phyloP scores from a whole-genome alignment of 2,113 vertebrate species.

The Pyrgilauda ruficollis region DNA sequence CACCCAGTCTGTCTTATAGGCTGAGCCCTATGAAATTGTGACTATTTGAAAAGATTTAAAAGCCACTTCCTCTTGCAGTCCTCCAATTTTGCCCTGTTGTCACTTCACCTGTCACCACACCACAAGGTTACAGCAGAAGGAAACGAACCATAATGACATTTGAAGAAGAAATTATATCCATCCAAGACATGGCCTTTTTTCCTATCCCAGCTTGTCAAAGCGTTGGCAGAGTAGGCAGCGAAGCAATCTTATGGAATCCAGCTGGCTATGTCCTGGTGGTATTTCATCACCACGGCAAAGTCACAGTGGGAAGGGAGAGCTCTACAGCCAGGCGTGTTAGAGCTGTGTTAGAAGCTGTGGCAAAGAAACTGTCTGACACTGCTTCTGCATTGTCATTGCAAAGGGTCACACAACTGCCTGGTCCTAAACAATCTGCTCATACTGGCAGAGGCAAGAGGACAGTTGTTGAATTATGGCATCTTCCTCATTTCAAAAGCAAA shows the following conservation, averaged over 20 bases:
- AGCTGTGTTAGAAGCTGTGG: not conserved
- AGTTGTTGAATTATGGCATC: not conserved
- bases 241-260: not conserved
- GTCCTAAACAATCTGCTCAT: not conserved
- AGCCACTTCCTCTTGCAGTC: not conserved
- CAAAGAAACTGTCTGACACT: not conserved
- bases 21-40: not conserved
- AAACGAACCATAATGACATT: not conserved
- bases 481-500: not conserved
- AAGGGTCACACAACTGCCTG: fast-evolving
- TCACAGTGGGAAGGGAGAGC: not conserved
- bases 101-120: not conserved
- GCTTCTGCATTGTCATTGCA: not conserved
- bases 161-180: not conserved
- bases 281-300: not conserved
- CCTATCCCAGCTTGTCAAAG: not conserved
- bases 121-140: not conserved
- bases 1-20: not conserved
- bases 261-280: not conserved
- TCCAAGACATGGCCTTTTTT: not conserved
- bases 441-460: not conserved
- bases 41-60: not conserved
- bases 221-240: not conserved
- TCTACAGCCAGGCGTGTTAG: not conserved
- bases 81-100: not conserved